A percentile compares a stretch with the other conserved stretches of the same genome.
These are phyloP conservation scores for Pocillopora verrucosa DNA, from an alignment of 64 coral and sea anemone species.

Conservation along the genomic window DNA sequence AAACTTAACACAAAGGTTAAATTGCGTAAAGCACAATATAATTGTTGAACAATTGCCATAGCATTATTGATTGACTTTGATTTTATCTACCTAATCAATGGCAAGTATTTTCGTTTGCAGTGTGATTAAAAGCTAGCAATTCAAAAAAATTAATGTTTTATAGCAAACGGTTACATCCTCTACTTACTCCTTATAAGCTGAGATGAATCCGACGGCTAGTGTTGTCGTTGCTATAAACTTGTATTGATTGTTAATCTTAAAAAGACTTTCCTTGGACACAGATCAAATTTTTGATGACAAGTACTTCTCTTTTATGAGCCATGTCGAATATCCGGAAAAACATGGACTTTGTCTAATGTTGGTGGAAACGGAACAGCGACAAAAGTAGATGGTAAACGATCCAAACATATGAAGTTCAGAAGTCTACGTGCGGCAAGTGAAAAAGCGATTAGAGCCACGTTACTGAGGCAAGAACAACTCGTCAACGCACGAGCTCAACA, in stretches of 20 bases:
- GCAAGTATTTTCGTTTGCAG: neutral
- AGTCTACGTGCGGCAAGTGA: neutral
- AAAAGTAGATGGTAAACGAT: neutral
- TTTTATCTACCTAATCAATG: slow-evolving; percentile 12
- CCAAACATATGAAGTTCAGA: neutral
- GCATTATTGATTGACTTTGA: neutral
- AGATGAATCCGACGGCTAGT: neutral
- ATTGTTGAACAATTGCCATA: slow-evolving; percentile 17
- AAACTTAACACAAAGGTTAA: slow-evolving; percentile 5
- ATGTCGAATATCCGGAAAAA: neutral
- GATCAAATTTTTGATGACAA: slow-evolving; percentile 2
- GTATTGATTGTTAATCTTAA: slow-evolving; percentile 3
- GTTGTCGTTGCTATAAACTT: neutral
- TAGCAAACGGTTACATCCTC: neutral
- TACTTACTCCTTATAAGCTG: neutral
- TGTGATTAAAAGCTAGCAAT: neutral
- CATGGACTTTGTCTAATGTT: neutral
- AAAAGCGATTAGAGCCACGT: neutral
- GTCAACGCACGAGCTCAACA: neutral
- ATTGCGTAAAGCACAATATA: neutral
- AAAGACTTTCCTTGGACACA: neutral
- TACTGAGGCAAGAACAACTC: neutral
- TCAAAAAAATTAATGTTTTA: neutral
- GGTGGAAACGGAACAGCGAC: neutral
- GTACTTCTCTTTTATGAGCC: neutral